A percentile compares a stretch with the other conserved stretches of the same genome.
phyloP scores from a whole-genome alignment of 1,140 invertebrate genomes.

The Brachionus manjavacas region DNA sequence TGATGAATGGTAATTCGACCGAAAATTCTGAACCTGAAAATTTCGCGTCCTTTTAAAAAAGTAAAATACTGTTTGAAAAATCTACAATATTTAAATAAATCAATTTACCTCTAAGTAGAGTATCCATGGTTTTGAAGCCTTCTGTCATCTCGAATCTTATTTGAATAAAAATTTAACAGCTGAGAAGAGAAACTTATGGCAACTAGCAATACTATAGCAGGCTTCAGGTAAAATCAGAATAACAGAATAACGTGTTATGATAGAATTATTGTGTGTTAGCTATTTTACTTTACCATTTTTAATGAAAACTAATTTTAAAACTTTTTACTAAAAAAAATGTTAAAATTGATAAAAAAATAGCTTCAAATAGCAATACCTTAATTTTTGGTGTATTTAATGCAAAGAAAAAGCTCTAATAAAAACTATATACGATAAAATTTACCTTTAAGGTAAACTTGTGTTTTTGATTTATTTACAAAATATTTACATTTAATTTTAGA shows the following conservation, averaged over 20 bases:
- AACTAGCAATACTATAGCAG: neutral
- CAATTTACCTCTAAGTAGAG: neutral
- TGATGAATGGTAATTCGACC: neutral
- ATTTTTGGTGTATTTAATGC: neutral
- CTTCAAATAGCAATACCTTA: neutral
- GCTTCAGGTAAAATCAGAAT: neutral
- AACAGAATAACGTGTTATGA: neutral
- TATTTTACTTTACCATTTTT: neutral
- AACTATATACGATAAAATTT: neutral
- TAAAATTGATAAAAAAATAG: neutral
- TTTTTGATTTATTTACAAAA: neutral
- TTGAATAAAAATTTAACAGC: neutral
- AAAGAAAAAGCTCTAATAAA: neutral
- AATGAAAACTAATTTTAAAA: neutral
- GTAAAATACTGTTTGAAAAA: neutral
- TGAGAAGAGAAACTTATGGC: neutral
- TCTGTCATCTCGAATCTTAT: neutral
- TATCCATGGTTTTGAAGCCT: neutral
- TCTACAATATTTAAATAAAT: neutral
- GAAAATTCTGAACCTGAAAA: neutral
- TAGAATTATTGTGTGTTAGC: neutral
- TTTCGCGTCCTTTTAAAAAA: neutral
- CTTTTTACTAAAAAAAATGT: neutral
- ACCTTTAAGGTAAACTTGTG: neutral
- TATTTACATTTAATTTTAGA: neutral